Evolutionary conservation across 2,888 invertebrate genomes (phyloP), one percentile per base, ranked within the genome.

Genomic region (Phalera bucephala): DNA sequence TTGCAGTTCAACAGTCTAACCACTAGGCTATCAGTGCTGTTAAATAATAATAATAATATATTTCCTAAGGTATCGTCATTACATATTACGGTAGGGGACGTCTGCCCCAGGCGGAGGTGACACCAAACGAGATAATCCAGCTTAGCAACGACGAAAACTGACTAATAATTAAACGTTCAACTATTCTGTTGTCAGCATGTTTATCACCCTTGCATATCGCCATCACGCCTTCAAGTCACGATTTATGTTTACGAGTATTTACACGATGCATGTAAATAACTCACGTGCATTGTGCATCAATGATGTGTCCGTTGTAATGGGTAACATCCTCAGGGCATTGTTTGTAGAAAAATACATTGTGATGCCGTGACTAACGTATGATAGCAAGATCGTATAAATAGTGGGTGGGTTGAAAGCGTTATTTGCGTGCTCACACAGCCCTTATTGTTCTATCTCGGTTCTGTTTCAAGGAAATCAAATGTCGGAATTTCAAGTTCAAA

Each of bases 191-290:
- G 43, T 42, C 40, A 34, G 32, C 30, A 21, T 46, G 38, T 50
- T 50, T 50, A 54, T 55, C 51, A 42, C 36, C 26, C 41, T 36
- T 54, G 47, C 34, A 23, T 42, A 48, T 48, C 44, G 31, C 42
- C 28, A 59, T 60, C 66, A 63, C 57, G 55, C 41, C 44, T 48
- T 20, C 41, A 10, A 43, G 59, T 72, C 70, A 71, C 72, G 71
- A 68, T 58, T 36, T 29, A 35, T 52, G 50, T 64, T 64, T 62
- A 56, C 35, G 27, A 60, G 45, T 53, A 50, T 42, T 52, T 51
- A 53, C 55, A 56, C 45, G 55, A 33, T 32, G 40, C 46, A 64
- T 67, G 59, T 54, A 54, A 64, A 62, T 57, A 46, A 12, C 11
- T 50, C 40, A 51, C 51, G 49, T 56, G 57, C 46, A 52, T 51